These are phyloP conservation scores for Tinea pellionella DNA, from an alignment of 2,888 invertebrate species.

Conservation along the genomic window DNA sequence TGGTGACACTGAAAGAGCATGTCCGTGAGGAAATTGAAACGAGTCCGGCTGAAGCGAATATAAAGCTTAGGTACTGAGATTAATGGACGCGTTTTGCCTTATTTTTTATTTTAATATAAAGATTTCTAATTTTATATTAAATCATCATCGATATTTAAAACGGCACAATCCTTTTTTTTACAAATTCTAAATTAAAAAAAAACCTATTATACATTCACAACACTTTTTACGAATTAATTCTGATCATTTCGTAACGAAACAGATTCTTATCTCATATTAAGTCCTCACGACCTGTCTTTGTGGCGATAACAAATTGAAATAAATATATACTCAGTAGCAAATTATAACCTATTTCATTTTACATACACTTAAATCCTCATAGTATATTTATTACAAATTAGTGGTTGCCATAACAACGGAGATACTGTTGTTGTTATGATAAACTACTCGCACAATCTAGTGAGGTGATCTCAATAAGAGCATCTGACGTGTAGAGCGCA, in stretches of 20 bases:
- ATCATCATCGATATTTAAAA: background rate
- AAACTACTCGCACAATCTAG: background rate
- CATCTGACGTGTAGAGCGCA: background rate
- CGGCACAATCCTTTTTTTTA: background rate
- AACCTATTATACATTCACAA: background rate
- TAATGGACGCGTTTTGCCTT: background rate
- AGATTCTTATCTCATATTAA: background rate
- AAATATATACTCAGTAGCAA: background rate
- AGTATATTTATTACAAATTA: background rate
- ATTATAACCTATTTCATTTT: background rate
- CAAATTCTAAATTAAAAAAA: background rate
- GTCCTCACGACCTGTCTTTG: background rate
- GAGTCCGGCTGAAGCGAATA: conserved; percentile 21
- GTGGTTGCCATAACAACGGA: background rate
- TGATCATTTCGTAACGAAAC: background rate
- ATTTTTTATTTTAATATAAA: background rate
- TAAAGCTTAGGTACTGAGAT: background rate
- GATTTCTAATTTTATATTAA: background rate
- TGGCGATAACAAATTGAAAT: background rate
- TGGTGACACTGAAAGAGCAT: conserved; percentile 38
- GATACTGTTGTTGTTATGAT: background rate
- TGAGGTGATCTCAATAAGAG: background rate
- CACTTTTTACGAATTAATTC: background rate
- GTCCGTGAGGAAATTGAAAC: conserved; percentile 37
- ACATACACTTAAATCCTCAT: background rate